These are phyloP conservation scores for Drosophila engyochracea DNA, from an alignment of 2,888 invertebrate species.

Conservation along the genomic window DNA sequence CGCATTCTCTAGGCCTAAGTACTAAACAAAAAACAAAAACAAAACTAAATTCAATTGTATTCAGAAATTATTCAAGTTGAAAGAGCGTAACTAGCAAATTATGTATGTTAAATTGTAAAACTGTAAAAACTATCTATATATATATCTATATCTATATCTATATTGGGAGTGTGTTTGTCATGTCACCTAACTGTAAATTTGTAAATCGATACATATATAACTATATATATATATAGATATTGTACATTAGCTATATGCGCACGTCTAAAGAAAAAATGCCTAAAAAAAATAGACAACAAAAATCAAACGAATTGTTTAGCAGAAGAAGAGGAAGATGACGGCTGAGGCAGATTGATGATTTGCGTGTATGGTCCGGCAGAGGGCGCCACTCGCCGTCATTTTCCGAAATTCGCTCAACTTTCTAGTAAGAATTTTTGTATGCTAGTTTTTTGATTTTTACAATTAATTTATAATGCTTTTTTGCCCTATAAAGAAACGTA, in stretches of 20 bases:
- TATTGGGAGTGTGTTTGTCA: conserved; percentile 56
- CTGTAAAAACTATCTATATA: conserved; percentile 42
- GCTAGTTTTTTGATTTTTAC: conserved; percentile 59
- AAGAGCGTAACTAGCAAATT: conserved; percentile 50
- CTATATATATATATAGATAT: conserved; percentile 22
- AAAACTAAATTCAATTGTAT: conserved; percentile 61
- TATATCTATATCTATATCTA: conserved; percentile 15
- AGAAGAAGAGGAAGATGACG: conserved; percentile 16
- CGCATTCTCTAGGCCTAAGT: conserved; percentile 39
- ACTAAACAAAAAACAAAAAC: conserved; percentile 2
- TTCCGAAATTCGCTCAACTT: conserved; percentile 48
- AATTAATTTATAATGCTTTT: conserved; percentile 75
- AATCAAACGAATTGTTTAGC: conserved; percentile 23
- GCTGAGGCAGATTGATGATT: too few species aligned
- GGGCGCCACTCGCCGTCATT: conserved; percentile 32
- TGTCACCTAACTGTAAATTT: conserved; percentile 58
- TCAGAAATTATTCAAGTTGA: conserved; percentile 21
- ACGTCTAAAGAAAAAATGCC: conserved; percentile 55
- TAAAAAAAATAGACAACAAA: conserved; percentile 21
- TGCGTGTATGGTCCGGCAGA: conserved; percentile 18
- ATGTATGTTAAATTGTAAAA: conserved; percentile 45
- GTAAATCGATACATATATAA: conserved; percentile 46
- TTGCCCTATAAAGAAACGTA: conserved; percentile 84
- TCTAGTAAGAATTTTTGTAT: conserved; percentile 57
- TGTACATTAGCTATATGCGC: conserved; percentile 64